These are phyloP conservation scores for Drosophila niveifrons DNA, from an alignment of 2,888 invertebrate genomes.

Conservation along the genomic window DNA sequence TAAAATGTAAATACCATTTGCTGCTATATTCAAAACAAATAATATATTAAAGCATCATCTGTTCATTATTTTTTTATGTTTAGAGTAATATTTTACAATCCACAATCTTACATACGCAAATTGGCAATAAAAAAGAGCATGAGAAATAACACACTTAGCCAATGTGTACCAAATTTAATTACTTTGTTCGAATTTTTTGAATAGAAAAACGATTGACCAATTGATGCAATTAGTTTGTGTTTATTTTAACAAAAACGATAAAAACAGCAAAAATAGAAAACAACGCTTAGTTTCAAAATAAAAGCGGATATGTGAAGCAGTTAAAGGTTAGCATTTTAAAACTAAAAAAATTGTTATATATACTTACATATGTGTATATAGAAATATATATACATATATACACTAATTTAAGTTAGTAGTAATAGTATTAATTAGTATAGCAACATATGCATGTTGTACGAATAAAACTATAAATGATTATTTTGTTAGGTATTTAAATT, in stretches of 20 bases:
- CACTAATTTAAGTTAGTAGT: constrained; percentile 63
- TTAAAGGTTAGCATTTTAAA: constrained; percentile 79
- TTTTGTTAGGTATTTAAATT: constrained; percentile 72
- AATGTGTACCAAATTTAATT: constrained; percentile 40
- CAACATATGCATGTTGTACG: constrained; percentile 58
- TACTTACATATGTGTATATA: constrained; percentile 26
- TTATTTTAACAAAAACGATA: constrained; percentile 18
- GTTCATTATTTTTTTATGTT: constrained; percentile 43
- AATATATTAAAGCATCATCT: constrained; percentile 38
- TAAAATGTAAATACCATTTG: constrained; percentile 53
- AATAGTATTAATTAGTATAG: constrained; percentile 67
- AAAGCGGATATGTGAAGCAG: constrained; percentile 62
- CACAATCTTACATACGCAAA: constrained; percentile 36
- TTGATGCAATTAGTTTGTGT: constrained; percentile 14
- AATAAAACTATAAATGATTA: constrained; percentile 54
- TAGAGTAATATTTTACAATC: constrained; percentile 41
- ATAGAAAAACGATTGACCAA: constrained; percentile 20
- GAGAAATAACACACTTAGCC: constrained; percentile 38
- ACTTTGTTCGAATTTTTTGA: constrained; percentile 18
- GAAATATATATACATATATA: constrained; percentile 27
- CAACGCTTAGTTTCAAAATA: constrained; percentile 48
- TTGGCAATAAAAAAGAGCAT: constrained; percentile 57
- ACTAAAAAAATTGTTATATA: constrained; percentile 74
- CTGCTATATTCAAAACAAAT: constrained; percentile 45
- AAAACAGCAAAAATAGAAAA: constrained; percentile 23